Base-by-base conservation (phyloP, 2,113 vertebrate species). In the Micromys minutus region DNA sequence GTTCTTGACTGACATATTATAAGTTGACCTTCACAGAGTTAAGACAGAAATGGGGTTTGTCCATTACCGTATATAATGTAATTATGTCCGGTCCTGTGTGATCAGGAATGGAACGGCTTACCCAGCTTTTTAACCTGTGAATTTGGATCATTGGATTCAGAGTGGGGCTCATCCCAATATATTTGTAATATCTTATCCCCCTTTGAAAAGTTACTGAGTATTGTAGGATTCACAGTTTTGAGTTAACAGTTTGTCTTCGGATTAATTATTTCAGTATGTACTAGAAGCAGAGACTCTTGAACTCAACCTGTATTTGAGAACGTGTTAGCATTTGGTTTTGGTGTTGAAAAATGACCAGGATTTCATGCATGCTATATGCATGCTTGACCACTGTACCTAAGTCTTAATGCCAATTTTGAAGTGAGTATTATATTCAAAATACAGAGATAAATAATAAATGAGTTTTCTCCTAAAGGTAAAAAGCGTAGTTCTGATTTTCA, bases 191-290 rank as follows among this genome's bases (percentile, higher is more conserved):
- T 90, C 79, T 57, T 8, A 91, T 83, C 79, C 16, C 57, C 59
- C 34, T 95, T 89, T 80, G 17, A 77, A 75, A 94, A 81, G 67
- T 91, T 36, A 87, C 61, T 5, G 22, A 13, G 63, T 87, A 89
- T 84, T 81, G 0, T 88, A 47, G 55, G 19, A 90, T 77, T 90
- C 75, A 50, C 55, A 45, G 55, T 74, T 90, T 50, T 12, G 17
- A 29, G 84, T 77, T 94, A 77, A 65, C 15, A 52, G 45, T 80
- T 36, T 89, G 57, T 89, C 42, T 9, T 83, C 94, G 11, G 6
- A 65, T 89, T 65, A 65, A 12, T n/a, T 24, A 63, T 79, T 77
- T 92, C 21, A 36, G 0, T 47, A 36, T 79, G 1, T 91, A 89
- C 55, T 89, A 31, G 39, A 22, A 84, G 29, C 42, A 77, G 83